These are phyloP conservation scores for Megaptera novaeangliae DNA, from an alignment of 2,113 vertebrate genomes.

Conservation along the genomic window DNA sequence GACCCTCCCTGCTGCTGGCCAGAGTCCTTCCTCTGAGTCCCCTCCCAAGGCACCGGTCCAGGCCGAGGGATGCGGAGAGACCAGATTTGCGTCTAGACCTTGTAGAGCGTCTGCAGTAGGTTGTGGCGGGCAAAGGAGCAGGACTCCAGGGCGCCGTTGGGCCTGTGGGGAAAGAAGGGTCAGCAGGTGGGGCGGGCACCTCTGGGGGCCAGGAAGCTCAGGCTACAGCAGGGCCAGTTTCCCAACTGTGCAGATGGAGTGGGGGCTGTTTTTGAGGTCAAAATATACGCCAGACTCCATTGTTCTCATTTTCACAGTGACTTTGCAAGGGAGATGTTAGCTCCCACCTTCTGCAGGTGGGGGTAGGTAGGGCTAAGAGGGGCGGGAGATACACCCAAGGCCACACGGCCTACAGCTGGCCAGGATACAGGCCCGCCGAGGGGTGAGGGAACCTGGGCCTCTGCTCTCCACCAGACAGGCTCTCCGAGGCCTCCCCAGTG, in stretches of 20 bases:
- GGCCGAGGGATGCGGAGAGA: neutral
- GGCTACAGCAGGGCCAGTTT: neutral
- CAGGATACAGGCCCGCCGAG: neutral
- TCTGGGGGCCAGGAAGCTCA: accelerated
- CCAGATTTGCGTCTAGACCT: constrained; percentile 61
- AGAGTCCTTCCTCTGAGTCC: neutral
- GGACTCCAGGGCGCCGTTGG: constrained; percentile 87
- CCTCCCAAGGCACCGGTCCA: neutral
- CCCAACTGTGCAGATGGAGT: neutral
- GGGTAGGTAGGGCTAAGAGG: neutral
- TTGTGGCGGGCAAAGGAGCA: constrained; percentile 87
- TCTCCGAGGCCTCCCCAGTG: neutral
- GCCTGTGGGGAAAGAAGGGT: constrained; percentile 78
- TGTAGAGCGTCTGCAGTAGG: constrained; percentile 88
- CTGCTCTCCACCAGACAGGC: neutral
- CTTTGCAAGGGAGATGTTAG: accelerated
- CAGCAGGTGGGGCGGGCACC: accelerated
- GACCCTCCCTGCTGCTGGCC: constrained; percentile 15
- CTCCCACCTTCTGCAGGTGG: neutral
- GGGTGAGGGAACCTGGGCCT: neutral
- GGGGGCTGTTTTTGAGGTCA: neutral
- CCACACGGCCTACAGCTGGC: neutral
- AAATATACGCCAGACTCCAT: neutral
- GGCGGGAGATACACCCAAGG: accelerated
- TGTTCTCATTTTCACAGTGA: neutral